These are phyloP conservation scores for Aspidoscelis tigris DNA, from an alignment of 2,113 vertebrate genomes.

Conservation along the genomic window DNA sequence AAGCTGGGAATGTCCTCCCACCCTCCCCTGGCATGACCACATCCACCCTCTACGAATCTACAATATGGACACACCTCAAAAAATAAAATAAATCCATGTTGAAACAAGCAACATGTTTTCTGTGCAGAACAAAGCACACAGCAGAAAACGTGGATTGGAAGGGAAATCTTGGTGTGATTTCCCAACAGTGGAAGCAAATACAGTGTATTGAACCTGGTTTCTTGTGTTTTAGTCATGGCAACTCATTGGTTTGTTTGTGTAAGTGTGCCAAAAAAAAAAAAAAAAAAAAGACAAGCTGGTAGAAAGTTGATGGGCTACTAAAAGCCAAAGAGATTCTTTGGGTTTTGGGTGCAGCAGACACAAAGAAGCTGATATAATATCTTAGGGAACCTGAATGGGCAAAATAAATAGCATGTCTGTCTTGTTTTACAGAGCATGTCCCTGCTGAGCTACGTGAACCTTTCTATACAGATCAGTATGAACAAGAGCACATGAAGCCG, in stretches of 20 bases:
- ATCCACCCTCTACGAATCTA: no score
- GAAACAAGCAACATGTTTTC: no score
- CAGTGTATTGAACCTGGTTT: not conserved
- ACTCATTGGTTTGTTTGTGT: not conserved
- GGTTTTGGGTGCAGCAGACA: not conserved
- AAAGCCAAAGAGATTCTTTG: not conserved
- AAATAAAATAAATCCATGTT: no score
- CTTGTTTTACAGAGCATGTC: slow-evolving; percentile 78
- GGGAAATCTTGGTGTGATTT: no score
- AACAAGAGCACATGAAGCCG: slow-evolving; percentile 93
- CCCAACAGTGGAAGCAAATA: no score
- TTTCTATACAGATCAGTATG: slow-evolving; percentile 93
- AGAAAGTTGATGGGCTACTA: not conserved
- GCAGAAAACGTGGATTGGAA: no score
- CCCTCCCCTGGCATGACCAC: no score
- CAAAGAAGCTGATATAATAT: not conserved
- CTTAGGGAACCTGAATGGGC: not conserved
- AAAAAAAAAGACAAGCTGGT: not conserved
- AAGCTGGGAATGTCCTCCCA: no score
- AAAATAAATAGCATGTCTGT: not conserved
- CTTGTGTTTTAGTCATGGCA: not conserved
- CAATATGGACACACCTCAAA: no score
- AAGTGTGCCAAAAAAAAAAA: no score
- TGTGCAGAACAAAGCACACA: no score
- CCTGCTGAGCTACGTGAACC: slow-evolving; percentile 89